Conservation (phyloP, 2,888 invertebrate genomes). For the Sclerodermus sp. region DNA sequence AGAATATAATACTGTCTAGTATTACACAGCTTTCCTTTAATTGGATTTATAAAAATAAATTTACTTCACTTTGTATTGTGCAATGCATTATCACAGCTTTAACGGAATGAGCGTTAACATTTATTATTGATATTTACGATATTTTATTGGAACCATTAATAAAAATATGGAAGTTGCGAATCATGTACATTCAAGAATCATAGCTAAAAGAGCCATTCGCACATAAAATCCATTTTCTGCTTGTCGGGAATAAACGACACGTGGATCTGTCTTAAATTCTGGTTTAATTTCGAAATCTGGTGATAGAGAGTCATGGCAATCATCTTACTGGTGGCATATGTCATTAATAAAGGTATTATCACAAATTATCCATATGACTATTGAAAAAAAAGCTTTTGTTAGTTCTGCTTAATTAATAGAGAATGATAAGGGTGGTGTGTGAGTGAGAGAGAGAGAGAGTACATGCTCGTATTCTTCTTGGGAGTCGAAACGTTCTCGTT, state of each 20-base stretch:
- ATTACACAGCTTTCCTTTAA: too few species aligned
- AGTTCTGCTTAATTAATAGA: too few species aligned
- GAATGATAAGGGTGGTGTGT: too few species aligned
- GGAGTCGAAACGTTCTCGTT: constrained; percentile 85
- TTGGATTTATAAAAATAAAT: too few species aligned
- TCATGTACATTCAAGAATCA: constrained; percentile 71
- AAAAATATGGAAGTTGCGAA: too few species aligned
- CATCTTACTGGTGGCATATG: constrained; percentile 89
- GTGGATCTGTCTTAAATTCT: constrained; percentile 92
- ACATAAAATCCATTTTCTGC: constrained; percentile 98
- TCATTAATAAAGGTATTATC: constrained; percentile 95
- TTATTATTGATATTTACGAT: too few species aligned
- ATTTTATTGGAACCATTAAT: too few species aligned
- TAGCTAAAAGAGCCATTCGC: constrained; percentile 93
- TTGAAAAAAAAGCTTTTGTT: constrained; percentile 52
- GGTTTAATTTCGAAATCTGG: constrained; percentile 92
- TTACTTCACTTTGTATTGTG: background rate
- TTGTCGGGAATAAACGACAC: constrained; percentile 98
- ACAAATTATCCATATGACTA: constrained; percentile 77
- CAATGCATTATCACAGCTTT: too few species aligned
- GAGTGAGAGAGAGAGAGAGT: constrained; percentile 30
- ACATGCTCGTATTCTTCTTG: constrained; percentile 87
- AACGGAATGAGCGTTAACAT: too few species aligned
- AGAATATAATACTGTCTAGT: too few species aligned
- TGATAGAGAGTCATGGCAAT: constrained; percentile 96